Conservation (phyloP, 2,888 invertebrate genomes). For the Bellardia bayeri region DNA sequence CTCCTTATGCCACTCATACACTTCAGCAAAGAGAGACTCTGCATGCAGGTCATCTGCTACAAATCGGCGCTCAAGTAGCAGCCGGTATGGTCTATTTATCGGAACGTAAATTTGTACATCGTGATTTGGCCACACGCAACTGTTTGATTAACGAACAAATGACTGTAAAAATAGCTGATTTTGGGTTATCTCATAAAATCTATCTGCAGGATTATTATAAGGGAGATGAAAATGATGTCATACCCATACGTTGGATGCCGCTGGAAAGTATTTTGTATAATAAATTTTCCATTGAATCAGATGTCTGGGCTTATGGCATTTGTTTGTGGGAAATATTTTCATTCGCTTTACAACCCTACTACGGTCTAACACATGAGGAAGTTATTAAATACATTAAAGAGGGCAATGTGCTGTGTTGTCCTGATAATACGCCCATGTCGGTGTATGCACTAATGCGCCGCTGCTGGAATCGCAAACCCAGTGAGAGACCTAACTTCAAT, state of each 20-base stretch:
- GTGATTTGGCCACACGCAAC: constrained; percentile 97
- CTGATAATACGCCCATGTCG: constrained; percentile 94
- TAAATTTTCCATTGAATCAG: constrained; percentile 97
- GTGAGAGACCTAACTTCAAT: constrained; percentile 93
- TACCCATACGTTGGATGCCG: constrained; percentile 99
- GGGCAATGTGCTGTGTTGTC: constrained; percentile 94
- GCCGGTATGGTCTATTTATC: constrained; percentile 98
- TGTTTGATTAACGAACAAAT: constrained; percentile 97
- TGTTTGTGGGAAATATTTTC: constrained; percentile 99
- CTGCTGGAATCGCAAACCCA: constrained; percentile 96
- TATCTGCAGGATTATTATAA: constrained; percentile 98
- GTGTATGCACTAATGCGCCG: constrained; percentile 96
- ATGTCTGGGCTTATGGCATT: constrained; percentile 99
- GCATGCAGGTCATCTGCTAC: constrained; percentile 91
- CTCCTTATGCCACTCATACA: constrained; percentile 91
- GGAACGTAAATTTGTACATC: constrained; percentile 96
- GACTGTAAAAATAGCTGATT: constrained; percentile 98
- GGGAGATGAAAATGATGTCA: constrained; percentile 97
- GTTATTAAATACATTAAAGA: constrained; percentile 97
- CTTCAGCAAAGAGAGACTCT: constrained; percentile 85
- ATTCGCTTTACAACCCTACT: constrained; percentile 97
- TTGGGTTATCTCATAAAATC: constrained; percentile 97
- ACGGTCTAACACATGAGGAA: constrained; percentile 98
- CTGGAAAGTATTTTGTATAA: constrained; percentile 98
- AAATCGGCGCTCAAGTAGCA: constrained; percentile 94